phyloP scores from a whole-genome alignment of 2,888 invertebrate genomes.

The Leptinotarsa haldemani region DNA sequence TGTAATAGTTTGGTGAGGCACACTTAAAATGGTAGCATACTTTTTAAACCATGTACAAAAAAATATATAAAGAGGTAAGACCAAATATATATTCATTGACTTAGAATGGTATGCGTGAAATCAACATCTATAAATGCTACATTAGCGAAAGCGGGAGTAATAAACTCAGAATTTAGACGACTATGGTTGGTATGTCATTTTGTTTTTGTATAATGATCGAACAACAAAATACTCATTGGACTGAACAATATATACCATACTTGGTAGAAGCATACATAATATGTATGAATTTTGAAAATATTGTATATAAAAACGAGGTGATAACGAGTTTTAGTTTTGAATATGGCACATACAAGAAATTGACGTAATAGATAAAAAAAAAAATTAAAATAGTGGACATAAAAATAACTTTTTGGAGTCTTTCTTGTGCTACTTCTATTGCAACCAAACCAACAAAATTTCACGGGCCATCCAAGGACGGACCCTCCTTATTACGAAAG shows the following conservation, averaged over 20 bases:
- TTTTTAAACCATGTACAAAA: slow-evolving; percentile 19
- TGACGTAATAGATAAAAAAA: background rate
- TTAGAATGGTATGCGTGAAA: slow-evolving; percentile 34
- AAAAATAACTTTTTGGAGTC: too few relatives aligned
- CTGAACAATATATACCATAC: background rate
- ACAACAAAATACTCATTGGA: background rate
- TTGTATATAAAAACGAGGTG: background rate
- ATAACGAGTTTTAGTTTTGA: background rate
- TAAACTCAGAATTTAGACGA: slow-evolving; percentile 21
- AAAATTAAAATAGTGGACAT: too few relatives aligned
- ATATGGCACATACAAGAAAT: background rate
- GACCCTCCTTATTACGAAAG: too few relatives aligned
- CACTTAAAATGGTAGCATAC: slow-evolving; percentile 32
- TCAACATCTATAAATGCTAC: slow-evolving; percentile 30
- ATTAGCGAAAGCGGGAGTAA: slow-evolving; percentile 25
- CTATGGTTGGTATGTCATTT: slow-evolving; percentile 4
- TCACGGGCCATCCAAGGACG: too few relatives aligned
- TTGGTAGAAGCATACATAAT: background rate
- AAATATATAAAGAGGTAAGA: slow-evolving; percentile 9
- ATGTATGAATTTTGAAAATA: background rate
- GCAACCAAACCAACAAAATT: too few relatives aligned
- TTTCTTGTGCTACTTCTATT: too few relatives aligned
- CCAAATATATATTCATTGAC: slow-evolving; percentile 6
- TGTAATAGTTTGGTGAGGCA: slow-evolving; percentile 27
- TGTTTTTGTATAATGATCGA: background rate